Evolutionary conservation across 2,113 vertebrate genomes (phyloP), one percentile per base, ranked within the genome.

Genomic region (Malurus elegans): DNA sequence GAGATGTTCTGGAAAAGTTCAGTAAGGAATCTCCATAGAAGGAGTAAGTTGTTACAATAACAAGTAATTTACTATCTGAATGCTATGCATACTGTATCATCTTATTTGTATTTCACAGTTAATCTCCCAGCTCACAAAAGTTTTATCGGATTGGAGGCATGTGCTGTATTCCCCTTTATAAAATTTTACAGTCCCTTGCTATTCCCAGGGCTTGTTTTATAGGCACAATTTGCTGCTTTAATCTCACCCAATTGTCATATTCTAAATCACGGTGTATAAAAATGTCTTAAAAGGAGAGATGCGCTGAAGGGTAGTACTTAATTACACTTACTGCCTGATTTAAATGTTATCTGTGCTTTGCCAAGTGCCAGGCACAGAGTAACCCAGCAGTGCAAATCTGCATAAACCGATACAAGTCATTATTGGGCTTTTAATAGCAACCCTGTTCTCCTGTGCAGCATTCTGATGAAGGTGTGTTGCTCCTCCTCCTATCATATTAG

Each of bases 261-360:
- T 97, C 93, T 98, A 98, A 98, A 98, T 98, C 98, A 98, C 16
- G 11, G 88, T 95, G 96, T 97, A 97, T 97, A 98, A 98, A 97
- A 98, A 96, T 93, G 97, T 97, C 97, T 96, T 97, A 91, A 97
- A 97, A 97, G 96, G 94, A 97, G 96, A 97, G 96, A 96, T 97
- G 95, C 81, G 84, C 93, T 97, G 95, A 98, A 97, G 95, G 96
- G 95, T 97, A 97, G 90, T 93, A 96, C 97, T 98, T 98, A 98
- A 98, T 98, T 98, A 98, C 97, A 97, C 97, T 98, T 97, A 97
- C 96, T 90, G 97, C 86, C 96, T 97, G 97, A 97, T 98, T 98
- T 98, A 97, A 97, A 98, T 96, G 94, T 97, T 97, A 97, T 95
- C 93, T 95, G 79, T 91, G 95, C 92, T 83, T 97, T 96, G 93